These are phyloP conservation scores for Marronus borbonicus DNA, from an alignment of 2,888 invertebrate species.

Conservation along the genomic window DNA sequence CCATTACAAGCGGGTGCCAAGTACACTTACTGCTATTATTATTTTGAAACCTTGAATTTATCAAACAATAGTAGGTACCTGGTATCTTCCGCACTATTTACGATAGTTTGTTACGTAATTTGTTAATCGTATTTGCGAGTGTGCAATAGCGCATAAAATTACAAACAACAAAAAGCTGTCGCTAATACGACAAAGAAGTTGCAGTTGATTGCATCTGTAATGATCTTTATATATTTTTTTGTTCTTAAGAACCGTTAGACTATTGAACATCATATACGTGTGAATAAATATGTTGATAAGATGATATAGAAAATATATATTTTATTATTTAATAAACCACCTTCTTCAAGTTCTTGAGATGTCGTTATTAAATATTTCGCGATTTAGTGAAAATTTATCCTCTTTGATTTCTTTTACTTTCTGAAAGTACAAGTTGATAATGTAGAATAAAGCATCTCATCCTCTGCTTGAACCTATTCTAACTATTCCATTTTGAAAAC, in stretches of 20 bases:
- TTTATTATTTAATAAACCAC: no score
- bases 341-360: no score
- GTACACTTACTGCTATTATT: neutral
- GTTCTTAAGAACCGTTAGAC: neutral
- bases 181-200: neutral
- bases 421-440: no score
- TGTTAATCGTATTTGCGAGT: neutral
- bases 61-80: neutral
- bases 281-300: no score
- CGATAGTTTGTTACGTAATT: neutral
- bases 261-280: neutral
- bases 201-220: slow-evolving; percentile 5
- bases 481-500: no score
- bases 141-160: slow-evolving; percentile 1
- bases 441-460: no score
- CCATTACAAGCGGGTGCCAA: no score
- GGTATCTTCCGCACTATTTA: neutral
- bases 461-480: no score
- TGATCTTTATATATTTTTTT: neutral
- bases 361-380: no score
- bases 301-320: no score
- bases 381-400: no score
- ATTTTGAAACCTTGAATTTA: slow-evolving; percentile 11
- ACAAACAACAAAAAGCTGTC: neutral
- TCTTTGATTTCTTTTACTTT: no score